These are phyloP conservation scores for Psophia crepitans DNA, from an alignment of 2,113 vertebrate species.

Conservation along the genomic window DNA sequence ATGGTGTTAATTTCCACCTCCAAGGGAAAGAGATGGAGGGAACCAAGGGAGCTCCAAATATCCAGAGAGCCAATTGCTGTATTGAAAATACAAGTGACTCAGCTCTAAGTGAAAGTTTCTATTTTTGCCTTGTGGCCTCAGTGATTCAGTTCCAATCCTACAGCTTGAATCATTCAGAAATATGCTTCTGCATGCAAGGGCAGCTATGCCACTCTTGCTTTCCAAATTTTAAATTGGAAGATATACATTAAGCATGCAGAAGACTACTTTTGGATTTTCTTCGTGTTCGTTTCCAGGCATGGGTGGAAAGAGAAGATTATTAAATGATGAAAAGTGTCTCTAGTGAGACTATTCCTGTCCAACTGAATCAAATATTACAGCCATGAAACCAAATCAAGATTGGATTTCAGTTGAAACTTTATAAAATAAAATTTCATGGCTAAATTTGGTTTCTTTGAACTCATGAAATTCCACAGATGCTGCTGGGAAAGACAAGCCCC, in stretches of 20 bases:
- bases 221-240: neutral
- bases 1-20: neutral
- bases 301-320: neutral
- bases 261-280: neutral
- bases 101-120: conserved; percentile 31
- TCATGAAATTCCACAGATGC: neutral
- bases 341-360: neutral
- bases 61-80: neutral
- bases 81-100: conserved; percentile 38
- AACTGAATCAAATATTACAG: neutral
- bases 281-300: neutral
- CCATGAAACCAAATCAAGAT: neutral
- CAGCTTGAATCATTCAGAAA: conserved; percentile 47
- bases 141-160: conserved; percentile 15
- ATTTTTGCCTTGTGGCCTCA: conserved; percentile 18
- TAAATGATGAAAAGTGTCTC: neutral
- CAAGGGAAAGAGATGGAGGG: neutral
- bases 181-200: neutral
- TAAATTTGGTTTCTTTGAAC: neutral
- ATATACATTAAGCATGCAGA: neutral
- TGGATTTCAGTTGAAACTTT: neutral
- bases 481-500: neutral
- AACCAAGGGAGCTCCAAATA: neutral
- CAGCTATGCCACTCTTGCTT: conserved; percentile 1
- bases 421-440: neutral